Conservation (phyloP, 1,140 invertebrate genomes). For the Drosophila nasuta region DNA sequence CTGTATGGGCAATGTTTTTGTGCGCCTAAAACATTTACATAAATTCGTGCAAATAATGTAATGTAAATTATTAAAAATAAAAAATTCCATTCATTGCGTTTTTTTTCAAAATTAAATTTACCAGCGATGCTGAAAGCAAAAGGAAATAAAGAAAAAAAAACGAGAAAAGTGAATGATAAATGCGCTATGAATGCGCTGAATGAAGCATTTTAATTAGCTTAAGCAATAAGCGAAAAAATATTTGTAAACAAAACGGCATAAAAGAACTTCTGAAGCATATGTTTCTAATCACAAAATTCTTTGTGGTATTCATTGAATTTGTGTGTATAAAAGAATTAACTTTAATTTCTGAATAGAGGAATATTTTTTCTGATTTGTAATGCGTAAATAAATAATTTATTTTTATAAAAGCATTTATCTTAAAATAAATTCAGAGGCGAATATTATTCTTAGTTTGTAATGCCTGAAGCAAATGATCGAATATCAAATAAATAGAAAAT, state of each 20-base stretch:
- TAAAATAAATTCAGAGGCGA: too few species aligned
- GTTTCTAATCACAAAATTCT: not conserved
- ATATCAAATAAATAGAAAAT: too few species aligned
- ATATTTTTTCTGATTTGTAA: too few species aligned
- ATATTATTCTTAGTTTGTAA: too few species aligned
- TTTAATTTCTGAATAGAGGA: too few species aligned
- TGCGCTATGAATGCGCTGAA: not conserved
- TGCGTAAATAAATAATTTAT: too few species aligned
- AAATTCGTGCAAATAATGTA: constrained; percentile 63
- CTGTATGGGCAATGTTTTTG: constrained; percentile 9
- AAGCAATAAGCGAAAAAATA: not conserved
- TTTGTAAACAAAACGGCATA: not conserved
- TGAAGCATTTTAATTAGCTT: constrained; percentile 5
- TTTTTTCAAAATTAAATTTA: constrained; percentile 48
- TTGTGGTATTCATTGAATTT: too few species aligned
- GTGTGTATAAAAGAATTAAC: too few species aligned
- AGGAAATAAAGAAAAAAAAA: not conserved
- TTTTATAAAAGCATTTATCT: too few species aligned
- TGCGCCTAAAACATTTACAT: constrained; percentile 54
- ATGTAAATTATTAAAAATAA: constrained; percentile 59
- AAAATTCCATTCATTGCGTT: constrained; percentile 32
- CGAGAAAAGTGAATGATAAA: not conserved
- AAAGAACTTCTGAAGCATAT: not conserved
- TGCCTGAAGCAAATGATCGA: too few species aligned
- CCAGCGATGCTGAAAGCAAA: constrained; percentile 48